Percentiles rank a stretch among this genome's conserved stretches.
These are phyloP conservation scores for Chloroclystis v-ata DNA, from an alignment of 2,888 invertebrate genomes.

Conservation along the genomic window DNA sequence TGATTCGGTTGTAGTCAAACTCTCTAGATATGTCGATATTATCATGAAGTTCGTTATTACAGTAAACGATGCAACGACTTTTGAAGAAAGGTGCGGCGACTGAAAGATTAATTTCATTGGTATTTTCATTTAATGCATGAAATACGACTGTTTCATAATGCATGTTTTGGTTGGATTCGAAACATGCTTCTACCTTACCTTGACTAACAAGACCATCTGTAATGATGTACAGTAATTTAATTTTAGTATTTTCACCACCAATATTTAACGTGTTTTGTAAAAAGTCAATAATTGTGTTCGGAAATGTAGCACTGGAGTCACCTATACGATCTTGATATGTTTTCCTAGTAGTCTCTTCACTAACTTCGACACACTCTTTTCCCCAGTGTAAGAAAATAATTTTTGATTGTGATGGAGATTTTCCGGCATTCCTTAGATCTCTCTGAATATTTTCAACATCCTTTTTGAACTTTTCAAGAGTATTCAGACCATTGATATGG, in stretches of 20 bases:
- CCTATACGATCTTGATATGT: neutral
- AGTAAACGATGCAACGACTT: conserved; percentile 32
- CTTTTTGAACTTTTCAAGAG: neutral
- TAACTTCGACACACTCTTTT: conserved; percentile 28
- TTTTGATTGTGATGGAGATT: conserved; percentile 21
- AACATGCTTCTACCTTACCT: neutral
- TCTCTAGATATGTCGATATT: conserved; percentile 36
- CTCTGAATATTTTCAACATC: neutral
- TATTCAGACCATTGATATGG: neutral
- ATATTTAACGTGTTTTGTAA: neutral
- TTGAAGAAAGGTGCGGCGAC: conserved; percentile 36
- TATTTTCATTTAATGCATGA: conserved; percentile 29
- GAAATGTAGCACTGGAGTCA: neutral
- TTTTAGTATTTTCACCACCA: conserved; percentile 15
- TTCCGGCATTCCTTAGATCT: neutral
- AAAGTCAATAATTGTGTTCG: neutral
- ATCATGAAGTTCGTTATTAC: conserved; percentile 33
- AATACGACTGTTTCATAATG: conserved; percentile 37
- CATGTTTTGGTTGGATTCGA: conserved; percentile 25
- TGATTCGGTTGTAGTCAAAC: conserved; percentile 39
- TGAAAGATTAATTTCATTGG: conserved; percentile 15
- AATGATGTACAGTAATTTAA: conserved; percentile 37
- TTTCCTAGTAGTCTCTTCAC: neutral
- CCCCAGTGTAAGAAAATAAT: conserved; percentile 41
- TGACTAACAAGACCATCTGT: conserved; percentile 22